Conservation (phyloP, 1,140 invertebrate species). For the Wiebesia pumilae region DNA sequence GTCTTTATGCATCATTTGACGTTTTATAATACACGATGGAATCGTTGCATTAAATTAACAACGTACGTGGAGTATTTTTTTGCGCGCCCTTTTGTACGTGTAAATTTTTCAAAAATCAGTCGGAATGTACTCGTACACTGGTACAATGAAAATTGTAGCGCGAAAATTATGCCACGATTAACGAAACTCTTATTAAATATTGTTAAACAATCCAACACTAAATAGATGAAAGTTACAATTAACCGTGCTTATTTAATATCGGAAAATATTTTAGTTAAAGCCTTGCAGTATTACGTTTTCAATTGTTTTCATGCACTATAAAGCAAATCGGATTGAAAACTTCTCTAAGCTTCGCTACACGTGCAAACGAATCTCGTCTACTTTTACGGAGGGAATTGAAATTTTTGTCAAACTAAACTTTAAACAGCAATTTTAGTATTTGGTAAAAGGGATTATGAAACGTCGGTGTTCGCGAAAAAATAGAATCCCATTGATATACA, state of each 20-base stretch:
- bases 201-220: neutral
- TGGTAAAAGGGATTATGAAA: neutral
- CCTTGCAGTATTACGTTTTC: neutral
- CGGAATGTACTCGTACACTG: too few relatives aligned
- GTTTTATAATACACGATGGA: too few relatives aligned
- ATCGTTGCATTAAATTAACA: too few relatives aligned
- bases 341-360: neutral
- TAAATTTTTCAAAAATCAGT: too few relatives aligned
- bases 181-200: too few relatives aligned
- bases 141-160: too few relatives aligned
- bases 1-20: too few relatives aligned
- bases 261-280: neutral
- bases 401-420: neutral
- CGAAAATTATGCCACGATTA: too few relatives aligned
- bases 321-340: conserved; percentile 14
- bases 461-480: too few relatives aligned
- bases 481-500: neutral
- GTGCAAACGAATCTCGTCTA: neutral
- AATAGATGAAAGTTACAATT: neutral
- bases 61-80: too few relatives aligned
- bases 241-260: neutral
- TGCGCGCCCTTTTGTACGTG: too few relatives aligned
- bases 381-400: neutral
- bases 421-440: neutral
- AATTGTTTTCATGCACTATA: neutral